Evolutionary conservation across 2,888 invertebrate genomes (phyloP), one percentile per base, ranked within the genome.

Genomic region (Escarpia spicata): DNA sequence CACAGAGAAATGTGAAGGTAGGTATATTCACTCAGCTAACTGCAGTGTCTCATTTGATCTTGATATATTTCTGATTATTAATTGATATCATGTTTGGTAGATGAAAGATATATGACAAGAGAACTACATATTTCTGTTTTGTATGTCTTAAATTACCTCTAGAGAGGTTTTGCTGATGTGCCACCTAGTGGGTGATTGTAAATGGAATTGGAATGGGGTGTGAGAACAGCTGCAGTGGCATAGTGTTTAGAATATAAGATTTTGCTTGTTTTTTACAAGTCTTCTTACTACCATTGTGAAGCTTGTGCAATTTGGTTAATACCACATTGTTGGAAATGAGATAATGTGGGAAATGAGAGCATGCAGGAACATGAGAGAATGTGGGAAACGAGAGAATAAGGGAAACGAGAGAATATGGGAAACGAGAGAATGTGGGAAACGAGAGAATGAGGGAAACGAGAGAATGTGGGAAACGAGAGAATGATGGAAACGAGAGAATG

Each of bases 1-100:
- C 19, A 75, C 75, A 37, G 19, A 44, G 15, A 91, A 91, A 19
- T 91, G 44, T 31, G 91, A 91, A 43, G 91, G 91, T 91, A n/a
- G 45, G 45, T 91, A 44, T 26, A 75, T 26, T 75, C 75, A 6
- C 3, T n/a, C 60, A 19, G 60, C 60, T 60, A 15, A 1, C 52
- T 52, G 12, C 60, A 60, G 26, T 19, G 75, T 75, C 75, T 52
- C 75, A 75, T 26, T 75, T 75, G 19, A 75, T 26, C 9, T 26
- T 3, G 75, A 3, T 75, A 26, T 75, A 26, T 2, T 75, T 75
- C 26, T 26, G 19, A 60, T 12, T 60, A 60, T 12, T 60, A 45
- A 37, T 37, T 45, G 0, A 52, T 9, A 12, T 9, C 1, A 15
- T 52, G 10, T 75, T 75, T 75, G 75, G 75, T 26, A 26, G 6